Conservation (phyloP, 2,113 vertebrate species). For the Mobula hypostoma region DNA sequence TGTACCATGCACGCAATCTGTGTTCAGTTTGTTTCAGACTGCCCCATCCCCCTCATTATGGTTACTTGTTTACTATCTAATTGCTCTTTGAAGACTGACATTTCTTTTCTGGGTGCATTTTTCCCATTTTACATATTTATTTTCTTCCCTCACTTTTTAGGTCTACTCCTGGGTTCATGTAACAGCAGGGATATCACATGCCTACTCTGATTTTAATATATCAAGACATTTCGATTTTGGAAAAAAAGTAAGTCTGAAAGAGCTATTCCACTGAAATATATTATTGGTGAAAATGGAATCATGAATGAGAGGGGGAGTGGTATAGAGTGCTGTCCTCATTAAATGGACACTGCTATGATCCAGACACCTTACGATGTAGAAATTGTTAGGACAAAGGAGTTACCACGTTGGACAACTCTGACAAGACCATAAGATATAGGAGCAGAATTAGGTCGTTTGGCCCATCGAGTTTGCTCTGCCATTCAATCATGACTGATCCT, state of each 20-base stretch:
- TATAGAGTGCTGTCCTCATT: neutral
- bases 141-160: neutral
- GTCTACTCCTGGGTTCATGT: neutral
- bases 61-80: neutral
- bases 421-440: neutral
- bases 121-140: neutral
- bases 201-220: neutral
- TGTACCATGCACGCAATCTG: neutral
- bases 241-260: neutral
- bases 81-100: neutral
- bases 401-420: neutral
- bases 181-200: neutral
- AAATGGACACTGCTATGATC: too few relatives aligned
- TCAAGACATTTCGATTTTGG: neutral
- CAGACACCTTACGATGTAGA: too few relatives aligned
- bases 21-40: neutral
- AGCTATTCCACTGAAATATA: neutral
- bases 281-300: neutral
- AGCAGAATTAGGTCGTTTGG: too few relatives aligned
- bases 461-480: too few relatives aligned
- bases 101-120: neutral
- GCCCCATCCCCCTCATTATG: neutral
- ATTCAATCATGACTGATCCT: too few relatives aligned
- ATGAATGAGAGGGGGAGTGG: neutral
- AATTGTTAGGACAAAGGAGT: neutral